A percentile compares a stretch with the other conserved stretches of the same genome.
These are phyloP conservation scores for Cryptocephalus moraei DNA, from an alignment of 2,888 invertebrate genomes.

Conservation along the genomic window DNA sequence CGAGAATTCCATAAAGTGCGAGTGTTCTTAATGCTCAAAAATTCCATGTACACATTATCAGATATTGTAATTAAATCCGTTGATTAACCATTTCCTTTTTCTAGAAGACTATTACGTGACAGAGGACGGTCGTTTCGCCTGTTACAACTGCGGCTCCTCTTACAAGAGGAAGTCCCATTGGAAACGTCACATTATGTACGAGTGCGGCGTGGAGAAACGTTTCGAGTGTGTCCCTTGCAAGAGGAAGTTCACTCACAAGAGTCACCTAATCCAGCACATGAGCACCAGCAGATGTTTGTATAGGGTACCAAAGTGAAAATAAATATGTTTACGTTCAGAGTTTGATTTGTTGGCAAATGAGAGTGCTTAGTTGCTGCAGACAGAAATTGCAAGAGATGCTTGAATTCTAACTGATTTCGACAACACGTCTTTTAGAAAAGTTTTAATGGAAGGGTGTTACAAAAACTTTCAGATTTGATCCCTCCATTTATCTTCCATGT, in stretches of 20 bases:
- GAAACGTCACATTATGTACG: conserved; percentile 42
- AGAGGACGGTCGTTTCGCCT: conserved; percentile 2
- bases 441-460: too few relatives aligned
- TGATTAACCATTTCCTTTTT: not conserved
- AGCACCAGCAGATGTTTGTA: not conserved
- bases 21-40: too few relatives aligned
- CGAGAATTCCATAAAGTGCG: too few relatives aligned
- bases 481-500: too few relatives aligned
- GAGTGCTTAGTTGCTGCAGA: too few relatives aligned
- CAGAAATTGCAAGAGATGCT: too few relatives aligned
- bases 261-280: conserved; percentile 1
- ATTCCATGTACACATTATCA: too few relatives aligned
- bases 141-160: conserved; percentile 1
- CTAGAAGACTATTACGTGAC: not conserved
- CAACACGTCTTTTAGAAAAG: too few relatives aligned
- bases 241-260: conserved; percentile 1
- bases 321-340: not conserved
- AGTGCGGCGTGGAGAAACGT: conserved; percentile 47
- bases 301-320: not conserved
- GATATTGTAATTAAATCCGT: not conserved
- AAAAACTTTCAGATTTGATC: too few relatives aligned
- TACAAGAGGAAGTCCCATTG: conserved; percentile 1
- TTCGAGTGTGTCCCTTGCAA: conserved; percentile 35
- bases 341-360: too few relatives aligned
- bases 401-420: too few relatives aligned